phyloP scores from a whole-genome alignment of 2,113 vertebrate species.

The Chlamydotis undulata region DNA sequence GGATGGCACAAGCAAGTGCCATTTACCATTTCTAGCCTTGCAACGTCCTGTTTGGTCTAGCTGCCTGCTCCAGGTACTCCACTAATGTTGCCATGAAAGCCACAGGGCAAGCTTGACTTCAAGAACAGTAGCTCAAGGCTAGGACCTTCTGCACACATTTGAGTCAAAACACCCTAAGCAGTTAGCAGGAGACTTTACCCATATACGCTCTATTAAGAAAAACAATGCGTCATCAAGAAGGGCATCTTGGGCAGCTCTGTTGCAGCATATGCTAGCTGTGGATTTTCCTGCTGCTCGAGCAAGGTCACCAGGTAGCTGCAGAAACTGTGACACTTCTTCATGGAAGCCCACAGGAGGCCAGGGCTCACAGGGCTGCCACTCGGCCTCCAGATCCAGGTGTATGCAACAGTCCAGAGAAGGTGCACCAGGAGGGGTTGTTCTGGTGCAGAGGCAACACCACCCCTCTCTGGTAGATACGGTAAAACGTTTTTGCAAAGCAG shows the following conservation, averaged over 20 bases:
- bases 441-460: neutral
- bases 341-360: neutral
- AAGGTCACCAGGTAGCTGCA: neutral
- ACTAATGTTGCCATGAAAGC: neutral
- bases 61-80: neutral
- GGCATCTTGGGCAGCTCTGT: neutral
- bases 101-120: neutral
- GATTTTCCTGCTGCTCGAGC: neutral
- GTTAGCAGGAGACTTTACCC: neutral
- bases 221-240: neutral
- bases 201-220: accelerated
- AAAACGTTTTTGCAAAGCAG: neutral
- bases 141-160: neutral
- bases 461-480: neutral
- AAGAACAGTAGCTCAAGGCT: neutral
- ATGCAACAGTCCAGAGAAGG: neutral
- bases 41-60: neutral
- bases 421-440: neutral
- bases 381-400: neutral
- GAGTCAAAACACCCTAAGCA: neutral
- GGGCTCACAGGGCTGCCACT: neutral
- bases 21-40: neutral
- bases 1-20: neutral
- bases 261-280: neutral
- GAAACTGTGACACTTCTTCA: neutral